A percentile compares a stretch with the other conserved stretches of the same genome.
Conservation (phyloP, 2,888 invertebrate species). For the Xanthorhoe designata region DNA sequence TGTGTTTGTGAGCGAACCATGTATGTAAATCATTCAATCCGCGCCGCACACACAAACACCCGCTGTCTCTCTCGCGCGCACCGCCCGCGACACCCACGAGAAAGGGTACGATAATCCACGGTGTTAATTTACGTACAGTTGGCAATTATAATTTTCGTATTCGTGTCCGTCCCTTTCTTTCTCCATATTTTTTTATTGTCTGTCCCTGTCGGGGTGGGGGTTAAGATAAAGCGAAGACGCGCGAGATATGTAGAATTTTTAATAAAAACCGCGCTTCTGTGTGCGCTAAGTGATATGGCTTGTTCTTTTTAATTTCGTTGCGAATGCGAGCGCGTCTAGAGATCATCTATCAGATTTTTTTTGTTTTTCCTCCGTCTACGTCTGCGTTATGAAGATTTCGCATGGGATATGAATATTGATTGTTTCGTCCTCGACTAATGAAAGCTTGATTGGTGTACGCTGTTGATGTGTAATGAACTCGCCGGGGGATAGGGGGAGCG, state of each 20-base stretch:
- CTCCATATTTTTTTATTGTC: constrained; percentile 71
- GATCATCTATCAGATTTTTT: constrained; percentile 80
- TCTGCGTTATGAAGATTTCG: constrained; percentile 76
- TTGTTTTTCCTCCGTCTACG: constrained; percentile 54
- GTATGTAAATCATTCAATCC: constrained; percentile 77
- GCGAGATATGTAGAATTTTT: constrained; percentile 85
- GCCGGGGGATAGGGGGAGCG: constrained; percentile 56
- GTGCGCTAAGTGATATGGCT: constrained; percentile 85
- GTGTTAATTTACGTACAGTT: constrained; percentile 85
- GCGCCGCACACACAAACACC: constrained; percentile 65
- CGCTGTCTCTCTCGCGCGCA: constrained; percentile 57
- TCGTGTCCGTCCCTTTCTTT: constrained; percentile 74
- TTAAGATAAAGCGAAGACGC: constrained; percentile 78
- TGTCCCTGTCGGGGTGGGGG: constrained; percentile 71
- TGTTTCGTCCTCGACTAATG: constrained; percentile 76
- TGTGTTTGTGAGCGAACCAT: constrained; percentile 77
- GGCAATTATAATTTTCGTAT: constrained; percentile 85
- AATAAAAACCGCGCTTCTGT: constrained; percentile 82
- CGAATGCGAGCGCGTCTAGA: constrained; percentile 69
- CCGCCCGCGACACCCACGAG: constrained; percentile 41
- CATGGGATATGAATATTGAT: constrained; percentile 85
- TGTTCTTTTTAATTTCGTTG: constrained; percentile 85
- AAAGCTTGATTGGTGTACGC: constrained; percentile 80
- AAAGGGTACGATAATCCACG: constrained; percentile 61
- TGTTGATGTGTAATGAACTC: constrained; percentile 76